phyloP scores from a whole-genome alignment of 1,140 invertebrate species.

The Hylyphantes graminicola region DNA sequence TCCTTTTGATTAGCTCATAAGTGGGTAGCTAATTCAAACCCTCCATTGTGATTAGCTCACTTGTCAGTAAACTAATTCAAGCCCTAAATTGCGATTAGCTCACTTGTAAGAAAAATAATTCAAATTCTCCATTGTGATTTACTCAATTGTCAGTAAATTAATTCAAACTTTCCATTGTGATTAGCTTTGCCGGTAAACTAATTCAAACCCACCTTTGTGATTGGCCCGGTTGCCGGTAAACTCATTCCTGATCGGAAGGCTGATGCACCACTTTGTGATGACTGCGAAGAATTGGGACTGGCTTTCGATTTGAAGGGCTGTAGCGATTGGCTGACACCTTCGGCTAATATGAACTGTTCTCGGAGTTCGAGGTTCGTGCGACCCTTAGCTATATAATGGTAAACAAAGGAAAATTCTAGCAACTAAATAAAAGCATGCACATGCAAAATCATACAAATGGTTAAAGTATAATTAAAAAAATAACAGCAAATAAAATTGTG shows the following conservation, averaged over 20 bases:
- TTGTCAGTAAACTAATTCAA: constrained; percentile 71
- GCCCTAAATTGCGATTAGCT: constrained; percentile 66
- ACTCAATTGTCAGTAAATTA: no score
- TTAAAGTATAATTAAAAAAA: neutral
- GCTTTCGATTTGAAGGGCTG: constrained; percentile 69
- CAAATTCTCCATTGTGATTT: no score
- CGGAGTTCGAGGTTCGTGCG: constrained; percentile 98
- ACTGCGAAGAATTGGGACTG: constrained; percentile 77
- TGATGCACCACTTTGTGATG: constrained; percentile 73
- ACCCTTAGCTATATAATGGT: constrained; percentile 86
- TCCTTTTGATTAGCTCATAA: no score
- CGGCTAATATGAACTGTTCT: constrained; percentile 97
- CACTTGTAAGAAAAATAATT: no score
- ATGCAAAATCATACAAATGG: constrained; percentile 55
- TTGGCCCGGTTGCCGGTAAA: constrained; percentile 80
- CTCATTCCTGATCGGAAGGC: constrained; percentile 69
- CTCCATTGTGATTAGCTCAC: constrained; percentile 94
- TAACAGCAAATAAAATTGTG: neutral
- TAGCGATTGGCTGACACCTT: constrained; percentile 91
- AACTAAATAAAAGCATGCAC: constrained; percentile 51
- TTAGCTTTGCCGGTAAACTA: no score
- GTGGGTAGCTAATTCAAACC: constrained; percentile 47
- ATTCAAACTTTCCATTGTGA: no score
- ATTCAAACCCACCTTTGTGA: constrained; percentile 82
- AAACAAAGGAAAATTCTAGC: constrained; percentile 51